A percentile compares a stretch with the other conserved stretches of the same genome.
Conservation (phyloP, 2,888 invertebrate species). For the Apodemia mormo region DNA sequence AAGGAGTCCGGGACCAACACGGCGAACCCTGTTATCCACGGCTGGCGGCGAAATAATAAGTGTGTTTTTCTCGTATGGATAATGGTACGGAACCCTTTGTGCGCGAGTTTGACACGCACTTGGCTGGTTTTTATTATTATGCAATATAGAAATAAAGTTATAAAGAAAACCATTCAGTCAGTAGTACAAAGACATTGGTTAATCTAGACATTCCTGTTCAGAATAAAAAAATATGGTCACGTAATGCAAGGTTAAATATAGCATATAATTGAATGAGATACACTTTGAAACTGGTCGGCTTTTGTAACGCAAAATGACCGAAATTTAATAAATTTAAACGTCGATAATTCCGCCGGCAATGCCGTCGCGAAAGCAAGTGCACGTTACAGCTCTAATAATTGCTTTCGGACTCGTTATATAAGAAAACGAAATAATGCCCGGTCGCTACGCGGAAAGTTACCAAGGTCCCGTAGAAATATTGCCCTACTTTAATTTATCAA, state of each 20-base stretch:
- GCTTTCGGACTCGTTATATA: constrained; percentile 55
- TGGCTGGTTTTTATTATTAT: too few relatives aligned
- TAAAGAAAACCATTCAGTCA: too few relatives aligned
- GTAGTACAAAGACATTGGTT: too few relatives aligned
- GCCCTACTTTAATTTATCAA: constrained; percentile 59
- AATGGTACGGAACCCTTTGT: too few relatives aligned
- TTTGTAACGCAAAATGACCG: constrained; percentile 55
- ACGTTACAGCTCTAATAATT: constrained; percentile 54
- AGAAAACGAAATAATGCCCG: constrained; percentile 51
- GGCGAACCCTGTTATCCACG: too few relatives aligned
- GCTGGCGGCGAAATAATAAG: too few relatives aligned
- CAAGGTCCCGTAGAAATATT: constrained; percentile 44
- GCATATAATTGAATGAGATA: background rate
- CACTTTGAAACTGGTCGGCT: constrained; percentile 2
- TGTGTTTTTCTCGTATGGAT: too few relatives aligned
- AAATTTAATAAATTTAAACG: constrained; percentile 59
- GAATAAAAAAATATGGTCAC: too few relatives aligned
- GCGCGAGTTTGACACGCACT: too few relatives aligned
- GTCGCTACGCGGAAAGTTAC: constrained; percentile 48
- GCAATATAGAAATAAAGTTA: too few relatives aligned
- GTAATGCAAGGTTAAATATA: constrained; percentile 12
- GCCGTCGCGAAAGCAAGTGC: constrained; percentile 62
- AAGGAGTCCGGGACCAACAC: too few relatives aligned
- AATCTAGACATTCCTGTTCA: too few relatives aligned
- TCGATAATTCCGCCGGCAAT: constrained; percentile 48